Evolutionary conservation across 2,888 invertebrate species (phyloP), one percentile per base, ranked within the genome.

Genomic region (Zonitis immaculata): DNA sequence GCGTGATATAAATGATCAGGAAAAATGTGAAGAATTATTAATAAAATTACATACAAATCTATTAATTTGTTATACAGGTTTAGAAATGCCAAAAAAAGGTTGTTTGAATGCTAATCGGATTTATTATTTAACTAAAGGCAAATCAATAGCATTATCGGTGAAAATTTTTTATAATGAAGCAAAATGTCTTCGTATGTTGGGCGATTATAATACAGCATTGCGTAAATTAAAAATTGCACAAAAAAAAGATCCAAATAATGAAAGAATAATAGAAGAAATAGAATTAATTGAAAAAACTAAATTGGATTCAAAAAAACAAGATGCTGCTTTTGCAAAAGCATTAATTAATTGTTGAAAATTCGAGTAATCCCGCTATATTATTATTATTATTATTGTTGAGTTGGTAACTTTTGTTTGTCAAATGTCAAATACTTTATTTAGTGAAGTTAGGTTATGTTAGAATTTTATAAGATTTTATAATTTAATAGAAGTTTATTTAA

Each of bases 11-110:
- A 73, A 79, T 1, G 88, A 91, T 52, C 86, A 91, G 71, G 67
- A 71, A 0, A 77, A 80, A 58, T 84, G 86, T 67, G 82, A 84
- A 52, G 78, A 79, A 45, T 71, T 86, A 53, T 74, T 92, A 1
- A 75, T 83, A 8, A 87, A 83, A 60, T 72, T 91, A 1, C 87
- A 87, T 62, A 80, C 81, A 2, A 93, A 93, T 77, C 75, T 90
- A 44, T 84, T 87, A 8, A 75, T 90, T 30, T 86, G 87, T 66
- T 85, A 84, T 60, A 85, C 87, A 54, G 83, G 83, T 67, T 66
- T 80, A 1, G 80, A 82, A 27, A 77, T 81, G 56, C 86, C 88
- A 0, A 75, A 80, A 9, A 80, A 80, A 61, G 84, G 85, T 27
- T 89, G 89, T 58, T 73, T 72, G 3, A 77, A 82, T 64, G 87